These are phyloP conservation scores for Hypomecis punctinalis DNA, from an alignment of 2,888 invertebrate species.

Conservation along the genomic window DNA sequence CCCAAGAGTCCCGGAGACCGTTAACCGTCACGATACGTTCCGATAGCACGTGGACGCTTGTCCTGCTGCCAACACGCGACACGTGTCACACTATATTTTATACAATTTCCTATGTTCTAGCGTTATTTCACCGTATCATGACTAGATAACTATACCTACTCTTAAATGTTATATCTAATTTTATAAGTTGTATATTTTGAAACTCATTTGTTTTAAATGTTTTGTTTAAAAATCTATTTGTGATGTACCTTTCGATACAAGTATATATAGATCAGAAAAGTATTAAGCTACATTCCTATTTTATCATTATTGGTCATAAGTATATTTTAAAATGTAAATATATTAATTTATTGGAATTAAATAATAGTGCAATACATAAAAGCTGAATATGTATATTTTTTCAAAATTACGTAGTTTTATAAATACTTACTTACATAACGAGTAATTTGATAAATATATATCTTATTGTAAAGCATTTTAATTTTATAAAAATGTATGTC, in stretches of 20 bases:
- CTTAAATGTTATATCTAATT: background rate
- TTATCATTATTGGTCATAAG: conserved; percentile 11
- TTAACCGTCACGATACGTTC: conserved; percentile 18
- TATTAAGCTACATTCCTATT: conserved; percentile 30
- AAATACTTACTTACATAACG: background rate
- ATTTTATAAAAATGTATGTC: background rate
- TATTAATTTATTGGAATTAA: conserved; percentile 21
- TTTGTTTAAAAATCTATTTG: conserved; percentile 3
- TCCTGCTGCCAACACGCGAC: conserved; percentile 29
- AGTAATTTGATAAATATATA: background rate
- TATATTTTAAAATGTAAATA: conserved; percentile 21
- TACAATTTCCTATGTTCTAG: background rate
- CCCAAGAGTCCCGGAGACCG: conserved; percentile 17
- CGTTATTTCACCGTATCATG: background rate
- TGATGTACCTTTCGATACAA: background rate
- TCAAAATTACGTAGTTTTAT: conserved; percentile 5
- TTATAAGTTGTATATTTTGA: conserved; percentile 11
- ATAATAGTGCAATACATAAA: conserved; percentile 14
- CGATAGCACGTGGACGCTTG: conserved; percentile 29
- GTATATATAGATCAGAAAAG: background rate
- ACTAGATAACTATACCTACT: background rate
- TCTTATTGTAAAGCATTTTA: conserved; percentile 1
- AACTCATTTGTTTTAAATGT: conserved; percentile 2
- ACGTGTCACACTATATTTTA: conserved; percentile 21
- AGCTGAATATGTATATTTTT: conserved; percentile 21